phyloP scores from a whole-genome alignment of 2,113 vertebrate genomes.

The Pteruthius melanotis region DNA sequence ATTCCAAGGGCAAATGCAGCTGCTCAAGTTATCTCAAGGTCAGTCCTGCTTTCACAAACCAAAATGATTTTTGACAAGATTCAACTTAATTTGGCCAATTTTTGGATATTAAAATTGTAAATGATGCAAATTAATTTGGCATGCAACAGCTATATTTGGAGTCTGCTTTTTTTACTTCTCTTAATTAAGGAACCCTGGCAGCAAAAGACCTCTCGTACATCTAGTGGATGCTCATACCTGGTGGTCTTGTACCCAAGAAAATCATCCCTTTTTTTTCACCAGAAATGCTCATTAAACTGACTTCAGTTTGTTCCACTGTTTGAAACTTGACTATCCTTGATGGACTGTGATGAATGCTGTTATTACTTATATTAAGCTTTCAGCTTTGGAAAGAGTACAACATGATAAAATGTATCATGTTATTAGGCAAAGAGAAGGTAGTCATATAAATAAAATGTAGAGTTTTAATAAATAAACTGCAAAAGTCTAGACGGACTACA shows the following conservation, averaged over 20 bases:
- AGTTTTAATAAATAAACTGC: constrained; percentile 44
- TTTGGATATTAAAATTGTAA: not conserved
- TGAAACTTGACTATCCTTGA: not conserved
- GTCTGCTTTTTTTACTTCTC: not conserved
- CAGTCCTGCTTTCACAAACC: not conserved
- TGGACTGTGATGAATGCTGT: constrained; percentile 52
- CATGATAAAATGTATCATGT: constrained; percentile 7
- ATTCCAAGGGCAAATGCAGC: not conserved
- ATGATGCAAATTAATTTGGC: constrained; percentile 44
- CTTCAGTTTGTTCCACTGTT: constrained; percentile 10
- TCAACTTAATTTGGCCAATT: not conserved
- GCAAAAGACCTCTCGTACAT: not conserved
- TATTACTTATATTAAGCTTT: constrained; percentile 51
- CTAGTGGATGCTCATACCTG: not conserved
- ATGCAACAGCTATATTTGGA: not conserved
- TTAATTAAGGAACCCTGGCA: not conserved
- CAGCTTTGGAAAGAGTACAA: constrained; percentile 14
- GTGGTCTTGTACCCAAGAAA: constrained; percentile 1
- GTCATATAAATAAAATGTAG: constrained; percentile 29
- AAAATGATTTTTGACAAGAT: constrained; percentile 5
- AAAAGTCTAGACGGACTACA: constrained; percentile 1
- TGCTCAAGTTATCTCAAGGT: not conserved
- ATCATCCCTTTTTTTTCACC: not conserved
- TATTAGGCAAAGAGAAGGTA: not conserved
- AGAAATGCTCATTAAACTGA: constrained; percentile 42